Conservation (phyloP, 2,113 vertebrate species). For the Cavia porcellus region DNA sequence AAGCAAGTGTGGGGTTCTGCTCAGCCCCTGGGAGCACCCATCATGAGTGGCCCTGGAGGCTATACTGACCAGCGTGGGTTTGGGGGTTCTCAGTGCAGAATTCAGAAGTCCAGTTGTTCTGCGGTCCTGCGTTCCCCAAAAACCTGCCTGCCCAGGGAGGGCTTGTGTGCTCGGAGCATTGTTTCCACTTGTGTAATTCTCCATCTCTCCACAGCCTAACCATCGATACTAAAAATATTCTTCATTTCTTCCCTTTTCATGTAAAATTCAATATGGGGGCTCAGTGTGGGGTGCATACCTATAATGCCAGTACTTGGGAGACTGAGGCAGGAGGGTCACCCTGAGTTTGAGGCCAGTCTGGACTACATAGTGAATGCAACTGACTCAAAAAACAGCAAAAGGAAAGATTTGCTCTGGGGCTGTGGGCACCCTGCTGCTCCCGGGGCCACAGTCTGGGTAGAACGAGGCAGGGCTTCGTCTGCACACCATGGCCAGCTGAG, state of each 20-base stretch:
- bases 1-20: not conserved
- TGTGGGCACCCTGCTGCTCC: not conserved
- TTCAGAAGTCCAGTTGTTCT: not conserved
- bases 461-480: not conserved
- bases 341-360: not conserved
- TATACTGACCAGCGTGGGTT: not conserved
- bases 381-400: not conserved
- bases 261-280: not conserved
- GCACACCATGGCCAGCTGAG: not conserved
- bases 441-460: not conserved
- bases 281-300: not conserved
- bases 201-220: not conserved
- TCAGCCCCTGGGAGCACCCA: not conserved
- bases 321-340: not conserved
- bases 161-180: not conserved
- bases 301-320: not conserved
- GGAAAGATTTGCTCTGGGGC: not conserved
- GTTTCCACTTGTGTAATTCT: not conserved
- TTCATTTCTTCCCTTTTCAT: not conserved
- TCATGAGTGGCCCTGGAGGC: not conserved
- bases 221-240: not conserved
- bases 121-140: not conserved
- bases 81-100: not conserved
- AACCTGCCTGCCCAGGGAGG: not conserved
- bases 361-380: too few relatives aligned